These are phyloP conservation scores for Rhagonycha fulva DNA, from an alignment of 2,888 invertebrate genomes.

Conservation along the genomic window DNA sequence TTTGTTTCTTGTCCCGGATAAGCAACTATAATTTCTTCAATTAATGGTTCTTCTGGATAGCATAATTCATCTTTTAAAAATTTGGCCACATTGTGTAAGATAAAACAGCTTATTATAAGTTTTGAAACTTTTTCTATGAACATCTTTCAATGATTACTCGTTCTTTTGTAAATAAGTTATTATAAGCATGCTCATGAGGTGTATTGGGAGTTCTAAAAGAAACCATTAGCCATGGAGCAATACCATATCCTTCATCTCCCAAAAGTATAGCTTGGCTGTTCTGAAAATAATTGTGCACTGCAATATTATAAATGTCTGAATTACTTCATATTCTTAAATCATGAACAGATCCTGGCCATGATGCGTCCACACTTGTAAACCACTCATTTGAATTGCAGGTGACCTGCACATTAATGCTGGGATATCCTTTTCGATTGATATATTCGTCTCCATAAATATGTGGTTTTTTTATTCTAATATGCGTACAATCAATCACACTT, in stretches of 20 bases:
- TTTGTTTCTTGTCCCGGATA: too few species aligned
- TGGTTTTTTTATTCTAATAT: slow-evolving; percentile 14
- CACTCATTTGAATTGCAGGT: slow-evolving; percentile 20
- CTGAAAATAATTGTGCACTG: not conserved
- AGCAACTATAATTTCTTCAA: too few species aligned
- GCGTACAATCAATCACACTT: slow-evolving; percentile 18
- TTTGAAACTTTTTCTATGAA: not conserved
- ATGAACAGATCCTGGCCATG: slow-evolving; percentile 26
- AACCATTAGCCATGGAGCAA: slow-evolving; percentile 30
- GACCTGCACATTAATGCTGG: slow-evolving; percentile 21
- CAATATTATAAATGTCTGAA: slow-evolving; percentile 2
- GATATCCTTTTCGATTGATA: slow-evolving; percentile 24
- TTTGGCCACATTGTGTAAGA: too few species aligned
- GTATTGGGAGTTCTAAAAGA: slow-evolving; percentile 30
- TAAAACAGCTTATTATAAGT: too few species aligned
- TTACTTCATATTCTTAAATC: slow-evolving; percentile 24
- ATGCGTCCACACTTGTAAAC: slow-evolving; percentile 21
- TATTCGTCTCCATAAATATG: slow-evolving; percentile 18
- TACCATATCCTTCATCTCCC: slow-evolving; percentile 33
- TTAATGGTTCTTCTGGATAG: too few species aligned
- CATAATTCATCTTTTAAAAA: too few species aligned
- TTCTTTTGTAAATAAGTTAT: slow-evolving; percentile 23
- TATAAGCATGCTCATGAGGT: slow-evolving; percentile 19
- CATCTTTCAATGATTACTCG: slow-evolving; percentile 33
- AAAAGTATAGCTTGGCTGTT: slow-evolving; percentile 7